These are phyloP conservation scores for Heliconius congener DNA, from an alignment of 1,140 invertebrate species.

Conservation along the genomic window DNA sequence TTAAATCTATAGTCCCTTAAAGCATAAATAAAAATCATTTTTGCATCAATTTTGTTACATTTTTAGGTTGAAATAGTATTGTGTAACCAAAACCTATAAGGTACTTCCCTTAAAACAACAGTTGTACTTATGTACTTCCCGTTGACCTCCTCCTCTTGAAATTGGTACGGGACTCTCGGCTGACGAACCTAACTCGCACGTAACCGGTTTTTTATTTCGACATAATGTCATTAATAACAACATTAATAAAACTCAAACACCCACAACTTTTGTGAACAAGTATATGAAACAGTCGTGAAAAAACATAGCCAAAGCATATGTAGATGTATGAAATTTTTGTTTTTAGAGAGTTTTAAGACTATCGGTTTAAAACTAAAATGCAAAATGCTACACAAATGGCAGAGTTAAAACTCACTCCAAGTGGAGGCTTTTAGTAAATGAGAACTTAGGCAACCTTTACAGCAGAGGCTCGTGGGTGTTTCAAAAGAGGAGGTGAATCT, in stretches of 20 bases:
- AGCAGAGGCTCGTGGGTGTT: background rate
- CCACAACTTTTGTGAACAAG: background rate
- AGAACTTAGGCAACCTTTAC: background rate
- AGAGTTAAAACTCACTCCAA: conserved; percentile 39
- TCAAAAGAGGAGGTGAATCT: background rate
- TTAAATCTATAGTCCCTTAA: no score
- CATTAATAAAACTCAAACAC: background rate
- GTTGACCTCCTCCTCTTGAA: no score
- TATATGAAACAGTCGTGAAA: background rate
- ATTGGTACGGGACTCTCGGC: no score
- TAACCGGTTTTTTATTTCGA: no score
- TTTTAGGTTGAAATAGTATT: no score
- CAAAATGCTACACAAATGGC: conserved; percentile 45
- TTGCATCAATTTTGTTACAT: no score
- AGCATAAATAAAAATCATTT: no score
- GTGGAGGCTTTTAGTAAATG: conserved; percentile 5
- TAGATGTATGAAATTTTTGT: background rate
- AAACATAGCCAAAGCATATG: background rate
- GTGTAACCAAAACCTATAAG: no score
- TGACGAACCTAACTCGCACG: no score
- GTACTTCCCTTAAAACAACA: no score
- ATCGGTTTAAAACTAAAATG: conserved; percentile 19
- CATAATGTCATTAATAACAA: background rate
- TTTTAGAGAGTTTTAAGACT: conserved; percentile 8
- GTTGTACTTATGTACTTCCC: no score